Conservation (phyloP, 2,797 vertebrate genomes). For the Micrastur ruficollis region DNA sequence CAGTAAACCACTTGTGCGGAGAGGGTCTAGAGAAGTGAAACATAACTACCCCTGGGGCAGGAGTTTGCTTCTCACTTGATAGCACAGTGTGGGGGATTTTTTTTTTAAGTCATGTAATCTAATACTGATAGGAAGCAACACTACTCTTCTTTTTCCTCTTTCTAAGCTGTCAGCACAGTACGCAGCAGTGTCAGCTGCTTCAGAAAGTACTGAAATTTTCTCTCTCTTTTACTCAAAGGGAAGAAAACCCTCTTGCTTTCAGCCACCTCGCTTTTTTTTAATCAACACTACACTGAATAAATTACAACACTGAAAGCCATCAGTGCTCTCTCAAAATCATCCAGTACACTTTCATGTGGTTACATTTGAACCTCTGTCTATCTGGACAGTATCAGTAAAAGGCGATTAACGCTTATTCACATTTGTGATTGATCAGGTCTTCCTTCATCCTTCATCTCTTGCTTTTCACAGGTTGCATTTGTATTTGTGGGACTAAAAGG, state of each 20-base stretch:
- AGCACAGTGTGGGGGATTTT: not conserved
- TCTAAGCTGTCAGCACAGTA: not conserved
- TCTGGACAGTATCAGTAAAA: not conserved
- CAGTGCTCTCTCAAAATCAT: not conserved
- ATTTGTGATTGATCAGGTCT: not conserved
- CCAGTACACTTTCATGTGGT: not conserved
- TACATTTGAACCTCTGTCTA: not conserved
- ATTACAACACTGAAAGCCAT: not conserved
- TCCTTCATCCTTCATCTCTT: not conserved
- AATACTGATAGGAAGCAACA: constrained; percentile 17
- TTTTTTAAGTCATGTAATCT: not conserved
- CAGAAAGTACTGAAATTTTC: constrained; percentile 6
- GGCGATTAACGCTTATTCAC: not conserved
- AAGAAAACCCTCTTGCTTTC: not conserved
- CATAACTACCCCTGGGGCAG: not conserved
- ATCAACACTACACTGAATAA: not conserved
- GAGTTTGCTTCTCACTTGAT: not conserved
- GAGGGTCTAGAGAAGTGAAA: constrained; percentile 3
- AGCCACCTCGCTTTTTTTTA: not conserved
- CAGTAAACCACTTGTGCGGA: not conserved
- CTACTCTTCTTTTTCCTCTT: constrained; percentile 18
- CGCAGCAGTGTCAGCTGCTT: not conserved
- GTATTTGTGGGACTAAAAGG: not conserved
- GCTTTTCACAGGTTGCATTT: not conserved
- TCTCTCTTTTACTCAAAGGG: not conserved